A percentile compares a stretch with the other conserved stretches of the same genome.
phyloP scores from a whole-genome alignment of 2,888 invertebrate genomes.

The Dione vanillae region DNA sequence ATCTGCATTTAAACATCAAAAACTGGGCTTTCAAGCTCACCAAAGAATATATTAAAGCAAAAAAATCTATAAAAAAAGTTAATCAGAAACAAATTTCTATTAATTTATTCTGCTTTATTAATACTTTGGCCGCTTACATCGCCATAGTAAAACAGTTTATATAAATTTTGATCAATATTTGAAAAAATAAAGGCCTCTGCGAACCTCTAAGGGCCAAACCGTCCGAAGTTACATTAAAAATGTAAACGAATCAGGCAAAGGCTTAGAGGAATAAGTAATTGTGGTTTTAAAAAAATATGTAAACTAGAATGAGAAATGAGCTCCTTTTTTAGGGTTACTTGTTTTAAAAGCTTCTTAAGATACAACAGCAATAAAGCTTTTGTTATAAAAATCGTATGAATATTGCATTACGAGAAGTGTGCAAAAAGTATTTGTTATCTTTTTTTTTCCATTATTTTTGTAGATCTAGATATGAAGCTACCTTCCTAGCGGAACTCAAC shows the following conservation, averaged over 20 bases:
- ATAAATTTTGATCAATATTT: constrained; percentile 20
- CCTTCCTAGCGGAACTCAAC: too few species aligned
- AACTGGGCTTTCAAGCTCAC: too few species aligned
- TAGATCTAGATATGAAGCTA: too few species aligned
- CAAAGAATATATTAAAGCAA: too few species aligned
- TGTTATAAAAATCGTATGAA: background rate
- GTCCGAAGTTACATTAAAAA: constrained; percentile 25
- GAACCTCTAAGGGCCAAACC: constrained; percentile 3
- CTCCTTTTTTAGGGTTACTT: background rate
- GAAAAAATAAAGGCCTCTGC: background rate
- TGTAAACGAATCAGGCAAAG: constrained; percentile 33
- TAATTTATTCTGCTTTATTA: background rate
- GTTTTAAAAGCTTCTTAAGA: constrained; percentile 1
- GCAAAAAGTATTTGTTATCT: too few species aligned
- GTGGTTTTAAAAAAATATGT: constrained; percentile 36
- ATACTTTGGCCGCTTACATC: background rate
- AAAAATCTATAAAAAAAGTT: background rate
- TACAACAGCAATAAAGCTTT: background rate
- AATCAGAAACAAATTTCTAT: background rate
- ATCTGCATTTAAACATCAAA: too few species aligned
- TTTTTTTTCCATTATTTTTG: too few species aligned
- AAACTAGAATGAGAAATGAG: constrained; percentile 8
- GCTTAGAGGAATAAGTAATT: constrained; percentile 49
- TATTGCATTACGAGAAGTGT: background rate
- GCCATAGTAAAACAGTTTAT: background rate